These are phyloP conservation scores for Cettia cetti DNA, from an alignment of 2,113 vertebrate species.

Conservation along the genomic window DNA sequence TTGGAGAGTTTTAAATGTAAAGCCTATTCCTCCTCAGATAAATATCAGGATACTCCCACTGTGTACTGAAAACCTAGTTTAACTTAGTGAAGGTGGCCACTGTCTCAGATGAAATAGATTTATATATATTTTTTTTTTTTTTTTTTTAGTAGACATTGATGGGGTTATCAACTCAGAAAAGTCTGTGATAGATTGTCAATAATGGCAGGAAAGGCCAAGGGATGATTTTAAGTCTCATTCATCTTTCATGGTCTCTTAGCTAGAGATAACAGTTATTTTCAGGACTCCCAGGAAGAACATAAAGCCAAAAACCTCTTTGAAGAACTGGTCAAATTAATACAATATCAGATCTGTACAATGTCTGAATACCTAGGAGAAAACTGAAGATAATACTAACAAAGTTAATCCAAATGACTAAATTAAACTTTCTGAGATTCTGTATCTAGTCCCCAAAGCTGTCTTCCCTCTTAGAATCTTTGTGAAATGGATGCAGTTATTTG, in stretches of 20 bases:
- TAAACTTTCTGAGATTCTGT: not conserved
- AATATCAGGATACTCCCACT: not conserved
- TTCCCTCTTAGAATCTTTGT: not conserved
- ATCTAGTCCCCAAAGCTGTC: not conserved
- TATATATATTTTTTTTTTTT: not conserved
- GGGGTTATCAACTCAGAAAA: not conserved
- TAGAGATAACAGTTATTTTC: not conserved
- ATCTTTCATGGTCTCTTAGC: not conserved
- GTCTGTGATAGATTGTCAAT: not conserved
- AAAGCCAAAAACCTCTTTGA: not conserved
- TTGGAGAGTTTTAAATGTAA: not conserved
- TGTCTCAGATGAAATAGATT: not conserved
- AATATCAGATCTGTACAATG: not conserved
- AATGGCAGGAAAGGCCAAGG: not conserved
- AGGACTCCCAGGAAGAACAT: not conserved
- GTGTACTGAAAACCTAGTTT: not conserved
- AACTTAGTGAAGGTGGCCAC: not conserved
- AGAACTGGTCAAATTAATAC: not conserved
- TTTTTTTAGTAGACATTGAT: not conserved
- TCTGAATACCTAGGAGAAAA: not conserved
- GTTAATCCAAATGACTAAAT: not conserved
- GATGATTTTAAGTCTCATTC: not conserved
- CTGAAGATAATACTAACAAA: not conserved
- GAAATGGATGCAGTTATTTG: not conserved
- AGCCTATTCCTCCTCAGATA: not conserved